phyloP scores from a whole-genome alignment of 2,797 vertebrate genomes.

The Hoplostethus atlanticus region DNA sequence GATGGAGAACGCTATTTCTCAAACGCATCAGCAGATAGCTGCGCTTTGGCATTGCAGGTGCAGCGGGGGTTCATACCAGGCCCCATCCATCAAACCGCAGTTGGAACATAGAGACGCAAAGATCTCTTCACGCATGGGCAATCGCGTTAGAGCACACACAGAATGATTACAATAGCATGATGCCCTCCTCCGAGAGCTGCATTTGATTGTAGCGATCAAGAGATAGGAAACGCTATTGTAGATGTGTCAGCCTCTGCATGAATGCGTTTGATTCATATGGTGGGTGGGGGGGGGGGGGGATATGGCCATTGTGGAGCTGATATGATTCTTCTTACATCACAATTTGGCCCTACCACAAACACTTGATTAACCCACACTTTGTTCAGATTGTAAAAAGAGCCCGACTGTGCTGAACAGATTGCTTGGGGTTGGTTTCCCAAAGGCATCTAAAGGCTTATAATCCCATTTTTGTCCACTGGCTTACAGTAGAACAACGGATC shows the following conservation, averaged over 20 bases:
- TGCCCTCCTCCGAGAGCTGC: conserved; percentile 32
- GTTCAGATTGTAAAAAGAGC: background rate
- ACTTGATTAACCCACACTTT: conserved; percentile 13
- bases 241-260: conserved; percentile 22
- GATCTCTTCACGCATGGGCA: conserved; percentile 46
- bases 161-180: conserved; percentile 52
- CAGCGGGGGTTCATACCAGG: conserved; percentile 56
- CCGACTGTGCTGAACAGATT: background rate
- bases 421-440: background rate
- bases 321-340: conserved; percentile 21
- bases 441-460: background rate
- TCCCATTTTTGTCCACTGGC: background rate
- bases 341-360: conserved; percentile 27
- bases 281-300: background rate
- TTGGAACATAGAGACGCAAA: conserved; percentile 52
- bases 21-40: conserved; percentile 79
- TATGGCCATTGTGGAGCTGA: background rate
- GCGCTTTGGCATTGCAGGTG: conserved; percentile 71
- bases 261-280: conserved; percentile 24
- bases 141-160: conserved; percentile 35
- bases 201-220: conserved; percentile 43
- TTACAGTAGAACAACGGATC: background rate
- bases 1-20: conserved; percentile 83
- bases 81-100: conserved; percentile 78
- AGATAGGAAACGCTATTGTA: conserved; percentile 22